Conservation (phyloP, 2,888 invertebrate species). For the Lasioglossum villosulum region DNA sequence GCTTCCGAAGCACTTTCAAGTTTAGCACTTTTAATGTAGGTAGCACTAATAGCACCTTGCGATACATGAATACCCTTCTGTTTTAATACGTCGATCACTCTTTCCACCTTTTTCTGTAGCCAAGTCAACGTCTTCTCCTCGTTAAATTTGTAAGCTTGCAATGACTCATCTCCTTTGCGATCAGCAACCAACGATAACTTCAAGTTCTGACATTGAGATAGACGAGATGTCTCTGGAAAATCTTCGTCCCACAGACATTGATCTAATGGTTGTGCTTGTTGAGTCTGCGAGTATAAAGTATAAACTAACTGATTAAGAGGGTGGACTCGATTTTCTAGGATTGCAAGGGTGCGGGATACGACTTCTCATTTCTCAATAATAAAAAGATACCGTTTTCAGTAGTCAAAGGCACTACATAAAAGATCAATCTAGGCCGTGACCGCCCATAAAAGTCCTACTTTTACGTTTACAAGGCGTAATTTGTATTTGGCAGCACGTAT, state of each 20-base stretch:
- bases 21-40: constrained; percentile 89
- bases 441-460: too few species aligned
- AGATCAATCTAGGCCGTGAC: too few species aligned
- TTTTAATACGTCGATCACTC: constrained; percentile 88
- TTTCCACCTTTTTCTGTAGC: constrained; percentile 90
- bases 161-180: constrained; percentile 89
- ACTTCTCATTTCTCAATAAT: too few species aligned
- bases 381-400: too few species aligned
- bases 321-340: too few species aligned
- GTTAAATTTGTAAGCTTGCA: constrained; percentile 93
- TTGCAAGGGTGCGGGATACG: too few species aligned
- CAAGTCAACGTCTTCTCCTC: constrained; percentile 91
- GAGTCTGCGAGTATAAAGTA: constrained; percentile 78
- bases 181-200: constrained; percentile 88
- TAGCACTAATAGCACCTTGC: constrained; percentile 90
- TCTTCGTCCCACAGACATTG: constrained; percentile 89
- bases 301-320: constrained; percentile 2
- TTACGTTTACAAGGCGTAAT: too few species aligned
- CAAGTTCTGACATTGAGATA: constrained; percentile 86
- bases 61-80: constrained; percentile 91
- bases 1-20: constrained; percentile 86
- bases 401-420: too few species aligned
- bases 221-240: constrained; percentile 87
- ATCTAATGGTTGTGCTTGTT: constrained; percentile 90
- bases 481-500: too few species aligned